These are phyloP conservation scores for Chironex yamaguchii DNA, from an alignment of 30 jellyfish, hydroid and myxozoan genomes.

Conservation along the genomic window DNA sequence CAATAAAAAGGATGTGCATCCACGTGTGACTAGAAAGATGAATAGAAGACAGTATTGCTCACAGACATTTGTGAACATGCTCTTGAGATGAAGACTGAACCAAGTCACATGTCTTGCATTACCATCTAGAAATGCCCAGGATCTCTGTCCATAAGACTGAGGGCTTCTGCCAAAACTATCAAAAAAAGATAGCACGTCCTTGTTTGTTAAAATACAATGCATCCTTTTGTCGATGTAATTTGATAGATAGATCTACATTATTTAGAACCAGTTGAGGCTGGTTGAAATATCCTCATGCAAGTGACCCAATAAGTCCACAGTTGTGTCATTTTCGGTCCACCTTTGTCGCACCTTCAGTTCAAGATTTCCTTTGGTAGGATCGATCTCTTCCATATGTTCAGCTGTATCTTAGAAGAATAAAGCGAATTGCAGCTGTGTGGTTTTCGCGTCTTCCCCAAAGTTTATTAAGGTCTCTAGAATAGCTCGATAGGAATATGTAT, in stretches of 20 bases:
- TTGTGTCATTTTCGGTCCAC: background rate
- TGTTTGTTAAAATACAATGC: background rate
- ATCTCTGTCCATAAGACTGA: too few species aligned
- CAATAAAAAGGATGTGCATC: too few species aligned
- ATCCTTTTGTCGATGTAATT: constrained; percentile 16
- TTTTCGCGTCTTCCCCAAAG: constrained; percentile 34
- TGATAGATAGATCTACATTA: background rate
- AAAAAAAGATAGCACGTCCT: too few species aligned
- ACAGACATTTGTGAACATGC: too few species aligned
- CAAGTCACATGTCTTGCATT: too few species aligned
- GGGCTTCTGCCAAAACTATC: too few species aligned
- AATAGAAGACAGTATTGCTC: too few species aligned
- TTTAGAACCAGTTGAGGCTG: background rate
- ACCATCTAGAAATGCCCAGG: too few species aligned
- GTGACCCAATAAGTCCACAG: constrained; percentile 23
- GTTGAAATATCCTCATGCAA: constrained; percentile 18
- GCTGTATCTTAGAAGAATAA: constrained; percentile 10
- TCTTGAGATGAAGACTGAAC: too few species aligned
- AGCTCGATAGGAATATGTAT: constrained; percentile 35
- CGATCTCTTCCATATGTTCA: constrained; percentile 5
- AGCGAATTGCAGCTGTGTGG: constrained; percentile 8
- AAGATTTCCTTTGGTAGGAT: background rate
- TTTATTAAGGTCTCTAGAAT: constrained; percentile 22
- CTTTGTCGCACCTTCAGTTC: background rate
- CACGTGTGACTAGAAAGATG: too few species aligned